Conservation (phyloP, 2,888 invertebrate genomes). For the Tromatobia lineatoria region DNA sequence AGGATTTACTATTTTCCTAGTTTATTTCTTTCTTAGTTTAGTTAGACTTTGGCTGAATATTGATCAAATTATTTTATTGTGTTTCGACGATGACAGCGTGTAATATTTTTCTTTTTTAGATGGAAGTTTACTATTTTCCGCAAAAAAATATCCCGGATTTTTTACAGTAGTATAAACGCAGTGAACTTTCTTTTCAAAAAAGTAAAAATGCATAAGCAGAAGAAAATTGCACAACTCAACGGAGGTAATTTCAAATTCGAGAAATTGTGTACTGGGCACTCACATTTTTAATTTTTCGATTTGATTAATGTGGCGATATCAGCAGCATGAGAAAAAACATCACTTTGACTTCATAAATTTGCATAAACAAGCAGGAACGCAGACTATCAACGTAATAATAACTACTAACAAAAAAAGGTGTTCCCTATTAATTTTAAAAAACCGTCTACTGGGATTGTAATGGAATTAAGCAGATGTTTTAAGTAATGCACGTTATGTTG, state of each 20-base stretch:
- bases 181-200: too few species aligned
- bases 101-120: too few species aligned
- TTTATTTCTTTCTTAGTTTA: not conserved
- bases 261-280: not conserved
- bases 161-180: not conserved
- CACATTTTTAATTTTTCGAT: too few species aligned
- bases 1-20: not conserved
- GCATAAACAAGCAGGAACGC: conserved; percentile 41
- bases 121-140: too few species aligned
- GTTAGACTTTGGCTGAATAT: too few species aligned
- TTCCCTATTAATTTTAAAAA: conserved; percentile 27
- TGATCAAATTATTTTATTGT: too few species aligned
- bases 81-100: too few species aligned
- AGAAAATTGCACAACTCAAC: not conserved
- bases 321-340: not conserved
- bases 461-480: not conserved
- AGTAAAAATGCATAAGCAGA: not conserved
- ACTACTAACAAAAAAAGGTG: conserved; percentile 36
- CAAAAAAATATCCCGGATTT: not conserved
- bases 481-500: not conserved
- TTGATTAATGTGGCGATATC: not conserved
- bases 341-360: not conserved
- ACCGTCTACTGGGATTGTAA: not conserved
- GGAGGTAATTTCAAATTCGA: not conserved
- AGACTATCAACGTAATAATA: conserved; percentile 48